Evolutionary conservation across 2,797 vertebrate species (phyloP), one percentile per base, ranked within the genome.

Genomic region (Rallus crepitans): DNA sequence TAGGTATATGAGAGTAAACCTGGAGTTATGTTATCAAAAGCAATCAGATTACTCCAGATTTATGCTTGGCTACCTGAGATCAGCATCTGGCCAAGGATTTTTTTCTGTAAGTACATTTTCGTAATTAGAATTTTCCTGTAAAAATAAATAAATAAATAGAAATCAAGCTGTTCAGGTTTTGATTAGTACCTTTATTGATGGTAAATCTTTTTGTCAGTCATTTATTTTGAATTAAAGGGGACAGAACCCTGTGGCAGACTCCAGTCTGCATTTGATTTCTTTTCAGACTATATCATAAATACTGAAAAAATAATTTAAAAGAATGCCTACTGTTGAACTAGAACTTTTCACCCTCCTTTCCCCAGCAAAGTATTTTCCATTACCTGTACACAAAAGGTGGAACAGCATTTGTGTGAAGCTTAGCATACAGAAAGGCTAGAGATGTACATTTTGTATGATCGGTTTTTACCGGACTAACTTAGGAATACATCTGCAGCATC

Each of bases 11-110:
- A 90, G 19, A 7, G 63, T 76, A 84, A 93, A 86, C 63, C 69
- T 90, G 90, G 39, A 82, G 66, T 82, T 87, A 82, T n/a, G 12
- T 15, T 87, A 63, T 93, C 73, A 93, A 52, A 73, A 90, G 30
- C 42, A 73, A 71, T 65, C 45, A 92, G 64, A 89, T 96, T 70
- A 90, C 48, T 85, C 25, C 37, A 88, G 64, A 48, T 17, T 91
- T 95, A 35, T 55, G 35, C 52, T 68, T 87, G 31, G 11, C 35
- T 89, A 90, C 75, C 52, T 79, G 47, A 87, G 37, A 82, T 47
- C 15, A 95, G 45, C 53, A 75, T 82, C 52, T 89, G 59, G 24
- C 17, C 39, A 60, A 56, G 33, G 39, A 40, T 50, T 89, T 71
- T 71, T 84, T 63, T 42, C 42, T 82, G 6, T 60, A 69, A 89